Base-by-base conservation (phyloP, 2,797 vertebrate genomes). In the Ambastaia sidthimunki region DNA sequence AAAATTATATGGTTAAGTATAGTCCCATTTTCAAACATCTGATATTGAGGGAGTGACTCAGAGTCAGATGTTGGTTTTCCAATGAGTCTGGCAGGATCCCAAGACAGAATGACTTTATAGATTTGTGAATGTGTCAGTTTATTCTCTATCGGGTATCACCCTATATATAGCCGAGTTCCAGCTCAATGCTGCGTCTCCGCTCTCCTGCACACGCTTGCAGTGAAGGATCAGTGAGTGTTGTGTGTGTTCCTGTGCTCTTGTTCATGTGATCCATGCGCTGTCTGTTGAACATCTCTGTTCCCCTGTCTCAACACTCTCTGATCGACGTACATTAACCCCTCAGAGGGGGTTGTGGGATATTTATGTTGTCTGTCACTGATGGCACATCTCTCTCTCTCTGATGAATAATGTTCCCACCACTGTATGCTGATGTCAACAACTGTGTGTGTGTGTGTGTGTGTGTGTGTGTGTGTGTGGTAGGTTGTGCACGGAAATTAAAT, bases 251-350 rank as follows among this genome's bases (percentile, higher is more conserved):
- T 60, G 59, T 68, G 57, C 85, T 50, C 34, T 15, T 54, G 80
- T 44, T 50, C 66, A 55, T 69, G 63, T 66, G 21, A 16, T 73
- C 1, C 47, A 69, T 63, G 52, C 66, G 37, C 50, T 37, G 5
- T 62, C 68, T 76, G 59, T 50, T 50, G 16, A 55, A 31, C 57
- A 47, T 81, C 78, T 71, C 69, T 74, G 54, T 69, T 71, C 44
- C 41, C 47, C 31, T 86, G 87, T 88, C 87, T 87, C 83, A 80
- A 85, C 84, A 16, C 87, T 80, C 85, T 73, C 67, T 93, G 91
- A 93, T 91, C 87, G 90, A 91, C 91, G 90, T 86, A 89, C 86
- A 91, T 93, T 93, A 93, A 92, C 93, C 91, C 89, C 84, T 88
- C 88, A 84, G 86, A 88, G 85, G 81, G 80, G 89, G 89, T 91